Percentiles rank a stretch among this genome's conserved stretches.
These are phyloP conservation scores for Melanaphis sacchari DNA, from an alignment of 1,140 invertebrate species.

Conservation along the genomic window DNA sequence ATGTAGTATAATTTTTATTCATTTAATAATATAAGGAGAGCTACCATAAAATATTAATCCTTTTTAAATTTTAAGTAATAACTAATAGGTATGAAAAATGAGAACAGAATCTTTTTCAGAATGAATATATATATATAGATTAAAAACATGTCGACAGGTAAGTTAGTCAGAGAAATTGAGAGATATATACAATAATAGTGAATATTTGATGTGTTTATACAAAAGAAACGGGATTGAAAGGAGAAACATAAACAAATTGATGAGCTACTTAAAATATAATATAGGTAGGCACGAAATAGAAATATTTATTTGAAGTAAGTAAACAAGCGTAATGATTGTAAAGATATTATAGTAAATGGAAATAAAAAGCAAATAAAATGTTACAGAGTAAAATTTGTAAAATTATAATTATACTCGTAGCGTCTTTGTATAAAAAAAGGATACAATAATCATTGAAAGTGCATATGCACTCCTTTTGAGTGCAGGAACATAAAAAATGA, in stretches of 20 bases:
- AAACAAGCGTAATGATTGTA: not conserved
- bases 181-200: not conserved
- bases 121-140: not conserved
- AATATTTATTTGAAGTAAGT: not conserved
- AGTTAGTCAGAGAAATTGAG: not conserved
- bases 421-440: not conserved
- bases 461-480: not conserved
- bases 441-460: conserved; percentile 12
- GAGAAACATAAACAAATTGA: not conserved
- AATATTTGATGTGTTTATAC: not conserved
- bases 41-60: not conserved
- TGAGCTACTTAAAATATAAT: not conserved
- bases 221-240: not conserved
- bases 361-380: conserved; percentile 8
- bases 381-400: not conserved
- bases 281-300: too few relatives aligned
- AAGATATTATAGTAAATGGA: not conserved
- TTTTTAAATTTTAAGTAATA: not conserved
- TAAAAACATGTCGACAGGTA: not conserved
- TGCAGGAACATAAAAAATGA: not conserved
- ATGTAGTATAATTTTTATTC: too few relatives aligned
- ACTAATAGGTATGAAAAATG: not conserved
- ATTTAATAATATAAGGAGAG: too few relatives aligned
- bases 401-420: not conserved
- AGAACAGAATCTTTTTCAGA: not conserved